Conservation (phyloP, 2,888 invertebrate genomes). For the Watsonalla binaria region DNA sequence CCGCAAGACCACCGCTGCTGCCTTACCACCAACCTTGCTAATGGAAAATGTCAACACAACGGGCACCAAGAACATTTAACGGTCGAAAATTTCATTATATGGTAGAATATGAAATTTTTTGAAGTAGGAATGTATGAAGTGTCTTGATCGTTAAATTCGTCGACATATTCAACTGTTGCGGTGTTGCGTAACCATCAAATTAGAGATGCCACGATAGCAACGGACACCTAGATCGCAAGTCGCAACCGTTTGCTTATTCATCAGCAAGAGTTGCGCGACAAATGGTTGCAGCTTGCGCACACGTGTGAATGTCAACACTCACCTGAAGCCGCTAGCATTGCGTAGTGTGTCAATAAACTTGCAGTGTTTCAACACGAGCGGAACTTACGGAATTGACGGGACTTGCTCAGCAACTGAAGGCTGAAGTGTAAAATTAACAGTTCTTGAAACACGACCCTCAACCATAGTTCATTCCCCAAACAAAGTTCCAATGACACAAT, state of each 20-base stretch:
- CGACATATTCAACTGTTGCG: not conserved
- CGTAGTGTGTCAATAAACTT: not conserved
- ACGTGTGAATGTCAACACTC: conserved; percentile 2
- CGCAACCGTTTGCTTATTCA: not conserved
- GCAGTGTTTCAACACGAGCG: not conserved
- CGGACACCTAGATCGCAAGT: not conserved
- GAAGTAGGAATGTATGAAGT: no score
- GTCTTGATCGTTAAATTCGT: no score
- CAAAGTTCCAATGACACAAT: not conserved
- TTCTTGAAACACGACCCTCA: not conserved
- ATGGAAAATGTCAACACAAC: conserved; percentile 59
- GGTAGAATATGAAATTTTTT: no score
- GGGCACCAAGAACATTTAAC: not conserved
- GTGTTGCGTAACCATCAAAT: conserved; percentile 8
- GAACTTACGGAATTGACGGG: not conserved
- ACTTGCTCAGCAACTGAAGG: not conserved
- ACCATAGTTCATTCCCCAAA: not conserved
- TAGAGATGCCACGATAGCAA: conserved; percentile 4
- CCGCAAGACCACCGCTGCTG: conserved; percentile 36
- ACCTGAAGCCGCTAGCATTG: conserved; percentile 6
- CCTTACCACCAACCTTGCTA: conserved; percentile 51
- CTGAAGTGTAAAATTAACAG: not conserved
- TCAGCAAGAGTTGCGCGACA: conserved; percentile 3
- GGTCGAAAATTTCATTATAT: no score
- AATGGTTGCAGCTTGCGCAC: not conserved